Evolutionary conservation across 2,113 vertebrate species (phyloP).

Genomic region (Laticauda laticaudata): DNA sequence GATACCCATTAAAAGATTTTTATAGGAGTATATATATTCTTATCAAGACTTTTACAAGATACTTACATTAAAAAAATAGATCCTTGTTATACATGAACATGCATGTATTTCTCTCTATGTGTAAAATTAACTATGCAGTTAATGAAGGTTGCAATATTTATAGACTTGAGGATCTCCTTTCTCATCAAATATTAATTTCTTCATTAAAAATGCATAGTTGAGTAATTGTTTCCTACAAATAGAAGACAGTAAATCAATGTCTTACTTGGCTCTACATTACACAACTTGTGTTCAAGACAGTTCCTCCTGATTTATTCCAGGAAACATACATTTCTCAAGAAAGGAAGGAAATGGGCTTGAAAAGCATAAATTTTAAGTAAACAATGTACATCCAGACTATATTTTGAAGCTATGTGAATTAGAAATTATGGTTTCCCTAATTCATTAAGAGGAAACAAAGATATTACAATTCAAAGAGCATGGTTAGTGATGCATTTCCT

Average conservation of each 20-base stretch:
- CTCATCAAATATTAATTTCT: not conserved
- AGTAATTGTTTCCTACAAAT: slow-evolving; percentile 25
- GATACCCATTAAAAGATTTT: slow-evolving; percentile 67
- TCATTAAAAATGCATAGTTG: slow-evolving; percentile 1
- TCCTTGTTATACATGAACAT: slow-evolving; percentile 35
- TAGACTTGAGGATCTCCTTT: not conserved
- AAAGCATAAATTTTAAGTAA: not conserved
- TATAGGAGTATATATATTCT: slow-evolving; percentile 58
- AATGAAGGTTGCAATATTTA: slow-evolving; percentile 51
- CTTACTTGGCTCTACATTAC: not conserved
- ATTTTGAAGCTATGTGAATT: not conserved
- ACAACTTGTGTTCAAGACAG: not conserved
- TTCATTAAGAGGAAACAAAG: not conserved
- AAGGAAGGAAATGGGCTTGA: slow-evolving; percentile 8
- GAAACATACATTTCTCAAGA: not conserved
- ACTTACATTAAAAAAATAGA: slow-evolving; percentile 56
- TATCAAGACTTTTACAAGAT: slow-evolving; percentile 56
- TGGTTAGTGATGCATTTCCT: not conserved
- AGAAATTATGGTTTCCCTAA: not conserved
- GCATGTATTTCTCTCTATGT: not conserved
- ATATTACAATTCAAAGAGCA: not conserved
- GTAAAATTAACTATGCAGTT: not conserved
- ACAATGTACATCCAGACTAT: not conserved
- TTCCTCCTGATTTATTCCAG: not conserved
- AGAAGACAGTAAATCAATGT: not conserved